Base-by-base conservation (phyloP, 2,113 vertebrate genomes). In the Limanda limanda region DNA sequence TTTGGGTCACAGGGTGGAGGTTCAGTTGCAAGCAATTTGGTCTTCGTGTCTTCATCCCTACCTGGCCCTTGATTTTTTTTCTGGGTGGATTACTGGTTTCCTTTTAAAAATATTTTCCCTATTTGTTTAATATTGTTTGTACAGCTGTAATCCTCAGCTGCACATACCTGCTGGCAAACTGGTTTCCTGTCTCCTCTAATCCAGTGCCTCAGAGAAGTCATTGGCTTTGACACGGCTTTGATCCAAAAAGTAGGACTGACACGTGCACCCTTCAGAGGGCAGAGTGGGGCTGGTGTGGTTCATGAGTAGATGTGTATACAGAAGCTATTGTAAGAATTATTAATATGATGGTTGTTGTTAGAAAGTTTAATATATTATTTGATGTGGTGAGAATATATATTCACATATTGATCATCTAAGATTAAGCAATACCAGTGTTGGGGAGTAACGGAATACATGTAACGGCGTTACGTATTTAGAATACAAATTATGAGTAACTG, bases 71-170 rank as follows among this genome's bases (percentile, higher is more conserved):
- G 71, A 81, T 88, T 93, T 91, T 4, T 88, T 92, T 27, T 90
- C 31, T 79, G 69, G 70, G 69, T 75, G 83, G 93, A 93, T 94
- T 91, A 91, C 89, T 83, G 77, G 74, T 84, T 94, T 95, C 91
- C 93, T 92, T 93, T 89, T 65, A 54, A 92, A 95, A 94, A 95
- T 90, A 92, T 87, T 86, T 87, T 76, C 84, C 68, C 68, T 73
- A 85, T 94, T 94, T 93, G 85, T 90, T 89, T 84, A 92, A 91
- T 91, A 83, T 81, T 94, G 91, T 95, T 95, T 94, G 78, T 81
- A 88, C 92, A 95, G 94, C 93, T 94, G 93, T 81, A 81, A 57
- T 15, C 79, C 84, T 90, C 76, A 81, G 78, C 79, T 86, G 79
- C 69, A 65, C 65, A 78, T 90, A 89, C 74, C 87, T 90, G 84